A percentile compares a stretch with the other conserved stretches of the same genome.
phyloP scores from a whole-genome alignment of 2,888 invertebrate species.

The Aspidiotus rigidus region DNA sequence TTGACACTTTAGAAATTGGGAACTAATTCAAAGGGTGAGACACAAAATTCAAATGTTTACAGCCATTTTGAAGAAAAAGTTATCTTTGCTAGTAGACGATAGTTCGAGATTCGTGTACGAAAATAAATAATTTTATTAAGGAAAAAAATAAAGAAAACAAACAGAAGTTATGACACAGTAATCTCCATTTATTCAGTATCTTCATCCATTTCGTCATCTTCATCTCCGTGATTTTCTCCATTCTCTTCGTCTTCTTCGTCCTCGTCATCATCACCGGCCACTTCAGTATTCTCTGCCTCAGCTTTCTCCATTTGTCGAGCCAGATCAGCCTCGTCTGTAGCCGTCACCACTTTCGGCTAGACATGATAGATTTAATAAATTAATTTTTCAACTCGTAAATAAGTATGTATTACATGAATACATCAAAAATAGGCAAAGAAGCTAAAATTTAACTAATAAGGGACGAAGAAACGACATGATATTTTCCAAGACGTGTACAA shows the following conservation, averaged over 20 bases:
- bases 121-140: too few relatives aligned
- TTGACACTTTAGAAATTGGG: too few relatives aligned
- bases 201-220: conserved; percentile 1
- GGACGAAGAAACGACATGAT: too few relatives aligned
- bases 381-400: not conserved
- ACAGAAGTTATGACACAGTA: too few relatives aligned
- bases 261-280: conserved; percentile 79
- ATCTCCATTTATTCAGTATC: not conserved
- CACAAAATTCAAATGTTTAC: too few relatives aligned
- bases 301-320: conserved; percentile 87
- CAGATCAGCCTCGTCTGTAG: conserved; percentile 92
- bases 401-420: not conserved
- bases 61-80: too few relatives aligned
- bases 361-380: conserved; percentile 14
- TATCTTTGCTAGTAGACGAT: too few relatives aligned
- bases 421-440: not conserved
- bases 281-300: conserved; percentile 88
- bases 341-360: conserved; percentile 94
- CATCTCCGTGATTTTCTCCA: conserved; percentile 8
- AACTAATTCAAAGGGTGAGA: too few relatives aligned
- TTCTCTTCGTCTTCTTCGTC: conserved; percentile 49
- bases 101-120: too few relatives aligned
- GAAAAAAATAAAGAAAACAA: too few relatives aligned
- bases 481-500: too few relatives aligned
- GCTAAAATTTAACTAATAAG: too few relatives aligned